phyloP scores from a whole-genome alignment of 2,888 invertebrate species.

The Pharmacophagus antenor region DNA sequence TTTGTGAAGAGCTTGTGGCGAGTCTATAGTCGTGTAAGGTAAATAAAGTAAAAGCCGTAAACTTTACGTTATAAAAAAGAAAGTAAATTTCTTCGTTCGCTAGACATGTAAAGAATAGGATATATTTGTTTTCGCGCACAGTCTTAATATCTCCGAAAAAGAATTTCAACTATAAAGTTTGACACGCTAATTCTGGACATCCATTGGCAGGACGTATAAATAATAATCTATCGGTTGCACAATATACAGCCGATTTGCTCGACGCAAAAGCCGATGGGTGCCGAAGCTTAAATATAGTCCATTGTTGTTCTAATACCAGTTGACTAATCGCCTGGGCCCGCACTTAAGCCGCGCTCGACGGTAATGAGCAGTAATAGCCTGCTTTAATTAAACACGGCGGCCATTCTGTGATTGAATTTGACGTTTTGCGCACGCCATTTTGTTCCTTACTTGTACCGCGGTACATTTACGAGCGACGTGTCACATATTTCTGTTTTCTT shows the following conservation, averaged over 20 bases:
- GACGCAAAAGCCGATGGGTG: constrained; percentile 40
- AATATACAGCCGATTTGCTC: constrained; percentile 60
- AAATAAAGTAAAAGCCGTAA: too few species aligned
- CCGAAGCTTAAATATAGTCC: constrained; percentile 60
- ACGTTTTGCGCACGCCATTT: constrained; percentile 29
- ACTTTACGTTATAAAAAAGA: too few species aligned
- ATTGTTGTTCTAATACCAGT: constrained; percentile 70
- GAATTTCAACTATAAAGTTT: too few species aligned
- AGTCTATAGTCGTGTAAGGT: too few species aligned
- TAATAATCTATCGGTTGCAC: constrained; percentile 35
- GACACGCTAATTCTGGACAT: too few species aligned
- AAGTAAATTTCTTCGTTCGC: too few species aligned
- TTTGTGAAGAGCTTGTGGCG: too few species aligned
- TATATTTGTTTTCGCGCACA: too few species aligned
- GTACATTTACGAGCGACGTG: neutral
- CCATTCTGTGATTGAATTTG: constrained; percentile 40
- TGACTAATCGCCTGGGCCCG: constrained; percentile 59
- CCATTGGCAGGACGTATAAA: constrained; percentile 33
- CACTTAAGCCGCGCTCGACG: constrained; percentile 35
- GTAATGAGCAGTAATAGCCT: constrained; percentile 52
- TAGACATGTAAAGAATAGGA: too few species aligned
- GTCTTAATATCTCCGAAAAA: too few species aligned
- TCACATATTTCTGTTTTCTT: neutral
- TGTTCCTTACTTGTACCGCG: constrained; percentile 14
- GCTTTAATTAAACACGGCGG: constrained; percentile 51